phyloP scores from a whole-genome alignment of 2,797 vertebrate species.

The Argyrosomus regius region DNA sequence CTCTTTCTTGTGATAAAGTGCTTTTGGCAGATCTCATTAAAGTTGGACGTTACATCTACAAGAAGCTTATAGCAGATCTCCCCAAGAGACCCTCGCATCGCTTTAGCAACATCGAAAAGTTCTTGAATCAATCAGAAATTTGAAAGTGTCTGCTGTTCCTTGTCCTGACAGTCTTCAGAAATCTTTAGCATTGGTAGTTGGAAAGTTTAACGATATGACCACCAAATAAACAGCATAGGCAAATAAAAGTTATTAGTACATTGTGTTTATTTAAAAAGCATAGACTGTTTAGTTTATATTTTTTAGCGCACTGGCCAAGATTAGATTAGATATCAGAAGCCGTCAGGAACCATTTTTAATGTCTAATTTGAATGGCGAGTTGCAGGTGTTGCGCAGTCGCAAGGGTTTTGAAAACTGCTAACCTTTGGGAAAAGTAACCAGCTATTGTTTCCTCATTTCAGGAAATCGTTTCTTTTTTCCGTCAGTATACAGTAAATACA shows the following conservation, averaged over 20 bases:
- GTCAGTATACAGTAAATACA: conserved; percentile 62
- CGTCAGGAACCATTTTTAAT: not conserved
- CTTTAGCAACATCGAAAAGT: conserved; percentile 67
- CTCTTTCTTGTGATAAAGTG: conserved; percentile 73
- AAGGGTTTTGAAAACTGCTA: conserved; percentile 16
- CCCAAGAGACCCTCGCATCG: conserved; percentile 57
- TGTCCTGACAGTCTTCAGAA: conserved; percentile 32
- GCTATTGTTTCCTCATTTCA: conserved; percentile 32
- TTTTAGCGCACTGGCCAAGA: not conserved
- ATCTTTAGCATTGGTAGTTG: conserved; percentile 17
- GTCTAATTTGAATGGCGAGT: conserved; percentile 16
- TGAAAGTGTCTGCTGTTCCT: conserved; percentile 44
- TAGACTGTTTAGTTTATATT: not conserved
- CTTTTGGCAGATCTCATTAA: conserved; percentile 81
- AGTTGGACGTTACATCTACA: conserved; percentile 64
- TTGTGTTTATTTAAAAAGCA: not conserved
- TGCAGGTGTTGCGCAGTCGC: not conserved
- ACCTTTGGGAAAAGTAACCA: conserved; percentile 9
- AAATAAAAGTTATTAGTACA: conserved; percentile 27
- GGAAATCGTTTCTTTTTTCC: not conserved
- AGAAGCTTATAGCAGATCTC: conserved; percentile 64
- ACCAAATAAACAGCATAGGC: conserved; percentile 15
- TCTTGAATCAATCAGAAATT: conserved; percentile 72
- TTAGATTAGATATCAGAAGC: not conserved
- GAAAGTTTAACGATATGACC: conserved; percentile 31